Conservation (phyloP, 2,113 vertebrate genomes). For the Anoplopoma fimbria region DNA sequence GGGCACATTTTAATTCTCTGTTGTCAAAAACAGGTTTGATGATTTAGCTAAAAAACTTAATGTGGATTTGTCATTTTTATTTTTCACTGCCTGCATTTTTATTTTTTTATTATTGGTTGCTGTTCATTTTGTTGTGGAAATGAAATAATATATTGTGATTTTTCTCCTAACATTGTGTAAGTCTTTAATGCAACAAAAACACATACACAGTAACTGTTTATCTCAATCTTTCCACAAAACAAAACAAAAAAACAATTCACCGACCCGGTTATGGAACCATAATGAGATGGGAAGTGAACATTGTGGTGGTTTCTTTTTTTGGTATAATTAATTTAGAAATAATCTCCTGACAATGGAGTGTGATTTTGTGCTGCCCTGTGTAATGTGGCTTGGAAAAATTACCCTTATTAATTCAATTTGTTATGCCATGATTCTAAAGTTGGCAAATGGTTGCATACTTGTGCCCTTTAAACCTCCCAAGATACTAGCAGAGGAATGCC, state of each 20-base stretch:
- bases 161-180: constrained; percentile 9
- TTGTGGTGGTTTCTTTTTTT: constrained; percentile 13
- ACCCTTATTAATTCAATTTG: constrained; percentile 25
- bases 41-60: constrained; percentile 44
- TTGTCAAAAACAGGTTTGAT: constrained; percentile 24
- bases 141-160: constrained; percentile 77
- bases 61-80: constrained; percentile 28
- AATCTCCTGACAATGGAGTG: constrained; percentile 31
- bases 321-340: constrained; percentile 16
- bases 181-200: constrained; percentile 11
- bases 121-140: constrained; percentile 56
- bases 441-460: constrained; percentile 11
- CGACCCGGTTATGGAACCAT: constrained; percentile 3
- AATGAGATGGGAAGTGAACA: constrained; percentile 54
- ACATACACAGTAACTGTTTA: neutral
- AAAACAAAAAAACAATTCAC: constrained; percentile 1
- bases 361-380: constrained; percentile 14
- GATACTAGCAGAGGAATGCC: constrained; percentile 5
- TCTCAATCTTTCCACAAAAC: neutral
- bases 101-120: constrained; percentile 37
- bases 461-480: constrained; percentile 4
- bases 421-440: constrained; percentile 27
- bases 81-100: constrained; percentile 40
- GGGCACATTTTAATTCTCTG: constrained; percentile 46
- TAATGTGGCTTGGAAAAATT: constrained; percentile 51